A percentile compares a stretch with the other conserved stretches of the same genome.
Conservation (phyloP, 2,797 vertebrate genomes). For the Sitta carolinensis region DNA sequence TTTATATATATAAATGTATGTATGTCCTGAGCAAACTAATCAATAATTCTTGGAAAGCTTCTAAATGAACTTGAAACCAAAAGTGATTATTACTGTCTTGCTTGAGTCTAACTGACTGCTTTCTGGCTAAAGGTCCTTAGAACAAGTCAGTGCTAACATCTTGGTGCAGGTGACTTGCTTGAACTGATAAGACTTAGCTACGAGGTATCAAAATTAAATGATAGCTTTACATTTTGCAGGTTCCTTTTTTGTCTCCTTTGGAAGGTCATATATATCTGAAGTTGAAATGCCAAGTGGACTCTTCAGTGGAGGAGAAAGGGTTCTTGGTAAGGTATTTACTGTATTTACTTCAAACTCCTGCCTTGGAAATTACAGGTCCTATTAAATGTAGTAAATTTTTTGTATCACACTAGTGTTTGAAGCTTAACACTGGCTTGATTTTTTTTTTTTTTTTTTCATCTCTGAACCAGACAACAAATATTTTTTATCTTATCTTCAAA, state of each 20-base stretch:
- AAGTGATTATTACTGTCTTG: background rate
- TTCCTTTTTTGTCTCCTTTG: conserved; percentile 91
- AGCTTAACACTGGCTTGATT: background rate
- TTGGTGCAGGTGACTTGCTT: conserved; percentile 13
- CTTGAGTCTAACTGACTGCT: background rate
- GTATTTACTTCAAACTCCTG: background rate
- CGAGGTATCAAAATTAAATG: background rate
- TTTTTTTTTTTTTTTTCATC: background rate
- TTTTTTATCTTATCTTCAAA: background rate
- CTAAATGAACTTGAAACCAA: background rate
- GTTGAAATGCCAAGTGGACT: conserved; percentile 92
- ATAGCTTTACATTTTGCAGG: conserved; percentile 71
- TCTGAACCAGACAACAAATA: background rate
- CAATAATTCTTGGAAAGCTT: background rate
- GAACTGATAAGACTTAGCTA: background rate
- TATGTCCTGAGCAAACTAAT: background rate
- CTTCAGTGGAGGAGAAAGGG: conserved; percentile 86
- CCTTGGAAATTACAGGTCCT: background rate
- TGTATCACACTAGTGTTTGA: background rate
- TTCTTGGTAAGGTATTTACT: conserved; percentile 86
- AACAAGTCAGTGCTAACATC: background rate
- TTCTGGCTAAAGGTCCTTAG: background rate
- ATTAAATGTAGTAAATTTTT: background rate
- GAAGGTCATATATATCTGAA: conserved; percentile 93
- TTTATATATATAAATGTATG: background rate